A percentile compares a stretch with the other conserved stretches of the same genome.
Conservation (phyloP, 2,113 vertebrate species). For the Sinocyclocheilus rhinocerous region DNA sequence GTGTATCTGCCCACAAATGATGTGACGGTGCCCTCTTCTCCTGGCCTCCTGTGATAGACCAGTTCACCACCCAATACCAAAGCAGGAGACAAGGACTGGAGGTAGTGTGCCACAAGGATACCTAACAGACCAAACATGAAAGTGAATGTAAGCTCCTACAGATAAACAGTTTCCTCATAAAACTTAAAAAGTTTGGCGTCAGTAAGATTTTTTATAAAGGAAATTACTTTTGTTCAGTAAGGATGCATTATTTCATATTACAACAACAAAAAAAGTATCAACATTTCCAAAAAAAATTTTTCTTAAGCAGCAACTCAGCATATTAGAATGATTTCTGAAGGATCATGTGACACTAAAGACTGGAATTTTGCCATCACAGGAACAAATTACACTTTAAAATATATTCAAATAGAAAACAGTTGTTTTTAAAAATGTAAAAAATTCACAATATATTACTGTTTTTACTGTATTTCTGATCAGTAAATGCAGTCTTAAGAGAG, state of each 20-base stretch:
- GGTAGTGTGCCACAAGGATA: constrained; percentile 86
- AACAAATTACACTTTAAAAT: background rate
- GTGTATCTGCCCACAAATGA: constrained; percentile 87
- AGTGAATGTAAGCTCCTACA: background rate
- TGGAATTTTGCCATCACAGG: background rate
- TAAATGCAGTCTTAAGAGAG: background rate
- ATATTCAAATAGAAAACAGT: no score
- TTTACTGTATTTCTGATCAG: no score
- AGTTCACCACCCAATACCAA: constrained; percentile 87
- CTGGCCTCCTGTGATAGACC: constrained; percentile 86
- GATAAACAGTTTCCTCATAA: no score
- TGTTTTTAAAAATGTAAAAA: no score
- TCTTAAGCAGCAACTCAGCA: no score
- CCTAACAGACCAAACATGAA: constrained; percentile 67
- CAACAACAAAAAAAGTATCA: background rate
- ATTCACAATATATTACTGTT: no score
- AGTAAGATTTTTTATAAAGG: no score
- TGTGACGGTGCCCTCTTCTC: constrained; percentile 86
- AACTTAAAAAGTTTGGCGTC: background rate
- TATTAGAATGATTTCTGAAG: background rate
- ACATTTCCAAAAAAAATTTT: background rate
- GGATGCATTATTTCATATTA: no score
- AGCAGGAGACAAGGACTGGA: constrained; percentile 84
- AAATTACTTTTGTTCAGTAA: no score
- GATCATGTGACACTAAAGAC: background rate